Conservation (phyloP, 1,140 invertebrate species). For the Charaxes varanes region DNA sequence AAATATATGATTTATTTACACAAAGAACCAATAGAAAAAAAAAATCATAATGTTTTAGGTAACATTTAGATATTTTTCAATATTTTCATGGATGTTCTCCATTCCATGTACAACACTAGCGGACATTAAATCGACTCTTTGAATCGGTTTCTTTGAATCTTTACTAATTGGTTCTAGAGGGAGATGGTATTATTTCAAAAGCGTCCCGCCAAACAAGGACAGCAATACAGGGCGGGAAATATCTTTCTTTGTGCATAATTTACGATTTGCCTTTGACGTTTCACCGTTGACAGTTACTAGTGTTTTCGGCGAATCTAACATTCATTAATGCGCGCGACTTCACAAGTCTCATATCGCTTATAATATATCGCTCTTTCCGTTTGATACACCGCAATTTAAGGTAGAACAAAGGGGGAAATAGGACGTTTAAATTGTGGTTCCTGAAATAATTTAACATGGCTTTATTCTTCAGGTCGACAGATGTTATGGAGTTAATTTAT, state of each 20-base stretch:
- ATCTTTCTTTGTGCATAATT: conserved; percentile 57
- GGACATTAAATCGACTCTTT: conserved; percentile 32
- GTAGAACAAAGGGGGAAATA: conserved; percentile 48
- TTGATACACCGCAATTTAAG: conserved; percentile 18
- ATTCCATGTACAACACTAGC: conserved; percentile 25
- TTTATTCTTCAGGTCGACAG: conserved; percentile 6
- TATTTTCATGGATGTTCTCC: too few relatives aligned
- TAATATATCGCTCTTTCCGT: conserved; percentile 39
- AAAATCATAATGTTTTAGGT: too few relatives aligned
- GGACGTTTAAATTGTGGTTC: conserved; percentile 42
- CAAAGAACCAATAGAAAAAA: too few relatives aligned
- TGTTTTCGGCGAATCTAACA: conserved; percentile 54
- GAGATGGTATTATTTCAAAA: conserved; percentile 23
- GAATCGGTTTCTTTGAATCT: conserved; percentile 46
- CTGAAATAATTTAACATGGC: conserved; percentile 11
- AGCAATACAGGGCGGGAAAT: conserved; percentile 41
- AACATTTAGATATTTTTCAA: too few relatives aligned
- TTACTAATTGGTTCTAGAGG: conserved; percentile 47
- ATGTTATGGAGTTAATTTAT: conserved; percentile 1
- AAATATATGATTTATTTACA: too few relatives aligned
- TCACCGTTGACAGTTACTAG: conserved; percentile 56
- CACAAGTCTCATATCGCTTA: conserved; percentile 33
- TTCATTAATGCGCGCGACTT: conserved; percentile 40
- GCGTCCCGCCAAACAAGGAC: conserved; percentile 20
- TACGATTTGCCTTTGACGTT: conserved; percentile 52